A percentile compares a stretch with the other conserved stretches of the same genome.
phyloP scores from a whole-genome alignment of 1,140 invertebrate species.

The Magallana angulata region DNA sequence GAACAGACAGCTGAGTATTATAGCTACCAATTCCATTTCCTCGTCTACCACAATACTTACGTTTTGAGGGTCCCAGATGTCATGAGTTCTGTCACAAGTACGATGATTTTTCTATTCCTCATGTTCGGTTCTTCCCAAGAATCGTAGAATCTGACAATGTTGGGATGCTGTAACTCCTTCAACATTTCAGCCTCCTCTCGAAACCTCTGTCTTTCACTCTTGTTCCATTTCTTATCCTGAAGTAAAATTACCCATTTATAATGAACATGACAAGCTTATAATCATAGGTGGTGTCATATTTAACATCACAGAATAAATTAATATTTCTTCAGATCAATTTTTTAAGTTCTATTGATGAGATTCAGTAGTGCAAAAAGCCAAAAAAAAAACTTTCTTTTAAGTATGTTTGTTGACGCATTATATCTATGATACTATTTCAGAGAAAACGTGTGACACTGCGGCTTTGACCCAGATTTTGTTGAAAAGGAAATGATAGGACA shows the following conservation, averaged over 20 bases:
- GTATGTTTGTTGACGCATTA: neutral
- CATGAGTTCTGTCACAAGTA: constrained; percentile 99
- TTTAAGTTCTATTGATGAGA: neutral
- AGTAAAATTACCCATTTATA: constrained; percentile 35
- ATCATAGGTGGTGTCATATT: no score
- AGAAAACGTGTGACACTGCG: neutral
- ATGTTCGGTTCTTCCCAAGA: constrained; percentile 96
- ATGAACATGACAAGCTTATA: no score
- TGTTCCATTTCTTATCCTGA: constrained; percentile 83
- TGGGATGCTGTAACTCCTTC: constrained; percentile 99
- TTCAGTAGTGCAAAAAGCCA: neutral
- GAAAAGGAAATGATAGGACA: constrained; percentile 39
- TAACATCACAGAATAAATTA: no score
- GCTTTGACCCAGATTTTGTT: neutral
- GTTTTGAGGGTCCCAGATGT: constrained; percentile 99
- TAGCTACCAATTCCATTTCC: neutral
- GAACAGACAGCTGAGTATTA: neutral
- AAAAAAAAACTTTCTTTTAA: neutral
- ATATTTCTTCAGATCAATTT: no score
- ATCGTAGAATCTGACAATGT: constrained; percentile 99
- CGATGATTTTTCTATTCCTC: constrained; percentile 95
- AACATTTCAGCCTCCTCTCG: constrained; percentile 99
- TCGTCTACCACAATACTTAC: constrained; percentile 82
- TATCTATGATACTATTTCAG: neutral
- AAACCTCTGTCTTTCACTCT: constrained; percentile 93